These are phyloP conservation scores for Perca flavescens DNA, from an alignment of 2,113 vertebrate genomes.

Conservation along the genomic window DNA sequence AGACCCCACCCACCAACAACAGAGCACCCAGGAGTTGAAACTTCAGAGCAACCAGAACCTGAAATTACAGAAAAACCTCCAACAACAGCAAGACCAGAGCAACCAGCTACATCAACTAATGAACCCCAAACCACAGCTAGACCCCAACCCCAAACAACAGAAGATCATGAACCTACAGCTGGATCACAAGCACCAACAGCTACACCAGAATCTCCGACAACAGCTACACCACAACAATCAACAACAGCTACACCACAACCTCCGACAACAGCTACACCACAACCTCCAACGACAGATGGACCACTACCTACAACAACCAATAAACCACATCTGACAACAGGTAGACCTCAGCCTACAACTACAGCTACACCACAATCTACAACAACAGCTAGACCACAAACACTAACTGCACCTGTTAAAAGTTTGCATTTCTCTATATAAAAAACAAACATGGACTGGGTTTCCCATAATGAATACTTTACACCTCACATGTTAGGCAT, in stretches of 20 bases:
- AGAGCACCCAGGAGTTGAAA: neutral
- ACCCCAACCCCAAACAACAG: neutral
- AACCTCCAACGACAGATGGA: constrained; percentile 1
- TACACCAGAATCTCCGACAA: neutral
- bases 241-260: neutral
- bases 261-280: neutral
- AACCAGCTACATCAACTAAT: neutral
- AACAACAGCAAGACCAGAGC: neutral
- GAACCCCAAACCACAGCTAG: neutral
- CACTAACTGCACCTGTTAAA: constrained; percentile 1
- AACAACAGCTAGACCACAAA: constrained; percentile 13
- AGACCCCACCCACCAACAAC: neutral
- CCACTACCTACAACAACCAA: neutral
- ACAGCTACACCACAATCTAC: constrained; percentile 1
- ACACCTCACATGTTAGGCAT: neutral
- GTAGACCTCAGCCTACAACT: neutral
- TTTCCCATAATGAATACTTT: neutral
- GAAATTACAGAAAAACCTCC: neutral
- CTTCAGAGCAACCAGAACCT: neutral
- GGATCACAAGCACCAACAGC: neutral
- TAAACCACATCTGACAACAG: neutral
- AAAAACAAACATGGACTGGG: neutral
- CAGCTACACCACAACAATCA: neutral
- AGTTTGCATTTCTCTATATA: neutral
- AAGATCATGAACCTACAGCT: neutral